These are phyloP conservation scores for Neomorphus geoffroyi DNA, from an alignment of 2,797 vertebrate genomes.

Conservation along the genomic window DNA sequence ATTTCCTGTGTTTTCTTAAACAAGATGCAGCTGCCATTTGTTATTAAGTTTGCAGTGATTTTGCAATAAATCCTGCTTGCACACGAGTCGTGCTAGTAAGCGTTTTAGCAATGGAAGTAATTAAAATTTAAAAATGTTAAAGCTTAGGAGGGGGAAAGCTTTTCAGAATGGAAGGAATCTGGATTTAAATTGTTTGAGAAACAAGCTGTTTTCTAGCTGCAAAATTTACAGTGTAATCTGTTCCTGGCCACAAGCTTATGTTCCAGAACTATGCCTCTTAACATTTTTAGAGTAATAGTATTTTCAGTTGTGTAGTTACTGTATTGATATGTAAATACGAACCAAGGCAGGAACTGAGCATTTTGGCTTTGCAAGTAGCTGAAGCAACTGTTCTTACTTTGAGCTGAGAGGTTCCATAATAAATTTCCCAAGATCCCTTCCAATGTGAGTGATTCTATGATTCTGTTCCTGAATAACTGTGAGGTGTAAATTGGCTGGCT, in stretches of 20 bases:
- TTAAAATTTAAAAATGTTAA: not conserved
- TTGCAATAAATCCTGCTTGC: not conserved
- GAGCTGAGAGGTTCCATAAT: not conserved
- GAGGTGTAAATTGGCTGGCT: not conserved
- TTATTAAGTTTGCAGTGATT: not conserved
- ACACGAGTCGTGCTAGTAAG: not conserved
- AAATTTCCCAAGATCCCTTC: not conserved
- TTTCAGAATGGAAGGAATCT: not conserved
- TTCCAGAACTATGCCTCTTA: constrained; percentile 10
- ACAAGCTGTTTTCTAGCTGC: not conserved
- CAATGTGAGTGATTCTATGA: not conserved
- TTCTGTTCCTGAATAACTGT: not conserved
- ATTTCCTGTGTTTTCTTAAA: not conserved
- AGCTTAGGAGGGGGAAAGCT: not conserved
- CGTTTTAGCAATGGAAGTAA: not conserved
- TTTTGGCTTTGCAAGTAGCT: not conserved
- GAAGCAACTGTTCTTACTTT: not conserved
- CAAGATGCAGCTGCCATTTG: not conserved
- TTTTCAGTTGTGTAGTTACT: not conserved
- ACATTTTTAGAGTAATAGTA: not conserved
- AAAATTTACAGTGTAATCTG: constrained; percentile 6
- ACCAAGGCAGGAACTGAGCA: not conserved
- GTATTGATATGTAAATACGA: not conserved
- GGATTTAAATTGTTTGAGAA: not conserved
- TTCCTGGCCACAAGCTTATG: not conserved